phyloP scores from a whole-genome alignment of 2,113 vertebrate genomes.

The Ariopsis seemanni region DNA sequence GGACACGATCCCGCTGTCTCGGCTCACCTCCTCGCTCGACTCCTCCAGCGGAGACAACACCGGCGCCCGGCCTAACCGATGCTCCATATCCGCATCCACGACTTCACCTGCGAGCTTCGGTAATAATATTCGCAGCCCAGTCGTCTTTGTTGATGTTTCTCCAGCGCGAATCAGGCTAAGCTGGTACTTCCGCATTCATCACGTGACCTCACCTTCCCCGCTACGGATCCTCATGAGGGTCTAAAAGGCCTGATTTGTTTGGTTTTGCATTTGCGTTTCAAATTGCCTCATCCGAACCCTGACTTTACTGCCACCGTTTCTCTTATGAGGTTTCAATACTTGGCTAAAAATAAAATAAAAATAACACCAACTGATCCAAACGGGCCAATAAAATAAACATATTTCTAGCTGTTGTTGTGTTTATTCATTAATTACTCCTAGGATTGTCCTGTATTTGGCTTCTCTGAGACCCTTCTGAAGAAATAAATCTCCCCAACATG shows the following conservation, averaged over 20 bases:
- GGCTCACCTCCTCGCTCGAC: constrained; percentile 71
- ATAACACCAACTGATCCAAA: neutral
- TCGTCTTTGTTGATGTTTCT: neutral
- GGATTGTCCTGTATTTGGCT: neutral
- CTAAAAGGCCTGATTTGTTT: neutral
- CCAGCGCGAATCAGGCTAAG: neutral
- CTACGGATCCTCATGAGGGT: neutral
- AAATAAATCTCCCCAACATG: neutral
- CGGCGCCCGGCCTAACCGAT: constrained; percentile 60
- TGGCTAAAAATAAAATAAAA: neutral
- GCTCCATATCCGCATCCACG: constrained; percentile 53
- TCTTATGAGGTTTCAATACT: neutral
- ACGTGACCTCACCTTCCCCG: neutral
- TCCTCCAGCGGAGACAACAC: constrained; percentile 75
- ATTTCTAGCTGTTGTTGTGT: neutral
- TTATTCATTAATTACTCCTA: neutral
- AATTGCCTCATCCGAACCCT: neutral
- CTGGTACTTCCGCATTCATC: constrained; percentile 9
- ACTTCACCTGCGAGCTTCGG: neutral
- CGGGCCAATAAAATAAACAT: neutral
- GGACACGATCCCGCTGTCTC: constrained; percentile 89
- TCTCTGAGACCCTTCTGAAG: neutral
- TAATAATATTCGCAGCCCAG: too few species aligned
- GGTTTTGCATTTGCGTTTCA: neutral
- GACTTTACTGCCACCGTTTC: too few species aligned